Evolutionary conservation across 1,140 invertebrate species (phyloP).

Genomic region (Lysiphlebus fabarum): DNA sequence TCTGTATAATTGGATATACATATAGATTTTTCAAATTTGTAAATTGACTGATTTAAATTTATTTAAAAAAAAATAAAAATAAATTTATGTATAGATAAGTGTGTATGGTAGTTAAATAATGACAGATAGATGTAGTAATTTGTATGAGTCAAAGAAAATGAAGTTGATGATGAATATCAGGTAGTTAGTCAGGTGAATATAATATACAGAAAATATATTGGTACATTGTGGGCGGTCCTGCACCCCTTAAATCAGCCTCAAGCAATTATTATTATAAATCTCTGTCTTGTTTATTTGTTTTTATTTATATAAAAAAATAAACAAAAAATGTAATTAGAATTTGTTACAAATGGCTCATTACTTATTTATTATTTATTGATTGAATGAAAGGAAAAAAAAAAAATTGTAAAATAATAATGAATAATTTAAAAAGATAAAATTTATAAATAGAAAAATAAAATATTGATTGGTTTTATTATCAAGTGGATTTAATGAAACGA

Average conservation of each 20-base stretch:
- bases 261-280: conserved; percentile 36
- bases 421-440: too few species aligned
- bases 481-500: background rate
- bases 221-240: conserved; percentile 50
- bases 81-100: background rate
- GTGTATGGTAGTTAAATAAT: background rate
- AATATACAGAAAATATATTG: conserved; percentile 4
- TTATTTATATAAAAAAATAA: conserved; percentile 55
- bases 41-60: too few species aligned
- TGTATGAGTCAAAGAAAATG: too few species aligned
- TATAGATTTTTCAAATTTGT: too few species aligned
- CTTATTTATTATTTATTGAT: conserved; percentile 45
- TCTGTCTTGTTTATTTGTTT: conserved; percentile 28
- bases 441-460: too few species aligned
- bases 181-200: conserved; percentile 12
- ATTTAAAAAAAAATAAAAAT: too few species aligned
- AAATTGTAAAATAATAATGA: background rate
- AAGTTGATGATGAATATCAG: conserved; percentile 5
- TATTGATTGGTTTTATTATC: conserved; percentile 8
- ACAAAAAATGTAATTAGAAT: conserved; percentile 55
- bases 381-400: background rate
- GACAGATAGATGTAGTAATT: background rate
- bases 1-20: too few species aligned
- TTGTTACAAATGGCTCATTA: conserved; percentile 49
- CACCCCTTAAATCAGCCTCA: conserved; percentile 53